Percentiles rank a stretch among this genome's conserved stretches.
These are phyloP conservation scores for Carettochelys insculpta DNA, from an alignment of 2,113 vertebrate genomes.

Conservation along the genomic window DNA sequence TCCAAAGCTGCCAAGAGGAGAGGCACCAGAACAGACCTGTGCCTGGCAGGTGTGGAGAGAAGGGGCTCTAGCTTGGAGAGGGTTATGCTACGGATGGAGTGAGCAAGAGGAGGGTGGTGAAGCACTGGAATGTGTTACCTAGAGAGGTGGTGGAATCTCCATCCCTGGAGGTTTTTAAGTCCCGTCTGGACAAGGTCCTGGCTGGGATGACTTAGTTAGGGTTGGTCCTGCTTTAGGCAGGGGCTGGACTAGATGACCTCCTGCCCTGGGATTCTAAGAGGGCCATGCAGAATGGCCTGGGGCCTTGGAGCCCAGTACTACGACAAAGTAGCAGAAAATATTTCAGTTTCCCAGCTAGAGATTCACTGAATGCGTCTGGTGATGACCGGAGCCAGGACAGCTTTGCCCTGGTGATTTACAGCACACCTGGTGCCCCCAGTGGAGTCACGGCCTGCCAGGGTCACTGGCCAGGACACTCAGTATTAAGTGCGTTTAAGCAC, in stretches of 20 bases:
- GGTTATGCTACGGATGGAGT: slow-evolving; percentile 18
- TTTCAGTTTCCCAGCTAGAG: slow-evolving; percentile 24
- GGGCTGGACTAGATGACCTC: too few relatives aligned
- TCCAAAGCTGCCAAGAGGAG: not conserved
- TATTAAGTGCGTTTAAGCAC: slow-evolving; percentile 8
- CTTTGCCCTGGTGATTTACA: not conserved
- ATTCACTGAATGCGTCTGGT: not conserved
- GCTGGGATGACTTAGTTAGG: too few relatives aligned
- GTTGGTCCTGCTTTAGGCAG: too few relatives aligned
- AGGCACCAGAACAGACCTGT: slow-evolving; percentile 4
- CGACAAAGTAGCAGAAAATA: slow-evolving; percentile 17
- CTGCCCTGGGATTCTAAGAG: too few relatives aligned
- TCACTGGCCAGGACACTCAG: slow-evolving; percentile 7
- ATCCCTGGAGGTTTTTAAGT: too few relatives aligned
- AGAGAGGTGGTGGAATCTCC: too few relatives aligned
- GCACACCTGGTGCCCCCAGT: slow-evolving; percentile 26
- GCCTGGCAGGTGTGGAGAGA: not conserved
- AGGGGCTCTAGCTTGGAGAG: slow-evolving; percentile 7
- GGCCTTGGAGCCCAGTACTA: not conserved
- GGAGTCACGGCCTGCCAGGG: slow-evolving; percentile 13
- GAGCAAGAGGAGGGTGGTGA: too few relatives aligned
- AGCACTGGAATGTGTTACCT: too few relatives aligned
- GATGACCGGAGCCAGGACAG: not conserved
- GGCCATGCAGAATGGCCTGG: not conserved
- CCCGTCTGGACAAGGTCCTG: too few relatives aligned